Percentiles rank a stretch among this genome's conserved stretches.
Conservation (phyloP, 1,140 invertebrate genomes). For the Drosophila serrata region DNA sequence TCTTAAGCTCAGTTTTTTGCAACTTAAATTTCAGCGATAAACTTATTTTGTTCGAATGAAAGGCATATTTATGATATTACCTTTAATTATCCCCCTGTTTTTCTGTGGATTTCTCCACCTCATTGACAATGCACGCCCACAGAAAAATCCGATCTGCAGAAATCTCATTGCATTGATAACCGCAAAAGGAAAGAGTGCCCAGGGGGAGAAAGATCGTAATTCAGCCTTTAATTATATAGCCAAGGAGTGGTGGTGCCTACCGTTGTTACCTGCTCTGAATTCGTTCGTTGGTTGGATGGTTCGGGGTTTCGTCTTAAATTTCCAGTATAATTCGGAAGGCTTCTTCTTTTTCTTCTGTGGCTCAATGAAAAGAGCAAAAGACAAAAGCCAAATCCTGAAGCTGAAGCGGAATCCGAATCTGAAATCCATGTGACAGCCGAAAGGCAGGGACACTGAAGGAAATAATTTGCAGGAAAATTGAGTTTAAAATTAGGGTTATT, state of each 20-base stretch:
- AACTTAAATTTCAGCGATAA: conserved; percentile 36
- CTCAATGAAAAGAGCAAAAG: conserved; percentile 38
- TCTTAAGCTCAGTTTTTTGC: conserved; percentile 10
- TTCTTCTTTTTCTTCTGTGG: background rate
- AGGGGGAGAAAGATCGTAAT: conserved; percentile 34
- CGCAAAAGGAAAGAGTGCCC: conserved; percentile 10
- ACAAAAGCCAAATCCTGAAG: conserved; percentile 42
- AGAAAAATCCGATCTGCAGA: conserved; percentile 4
- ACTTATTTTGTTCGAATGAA: conserved; percentile 1
- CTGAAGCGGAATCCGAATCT: conserved; percentile 9
- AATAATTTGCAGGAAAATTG: background rate
- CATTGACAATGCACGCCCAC: conserved; percentile 48
- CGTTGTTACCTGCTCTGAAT: conserved; percentile 41
- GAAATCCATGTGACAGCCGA: conserved; percentile 22
- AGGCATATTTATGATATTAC: conserved; percentile 39
- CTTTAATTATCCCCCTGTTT: conserved; percentile 42
- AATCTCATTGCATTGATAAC: conserved; percentile 42
- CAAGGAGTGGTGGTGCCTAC: conserved; percentile 9
- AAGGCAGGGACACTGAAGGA: conserved; percentile 12
- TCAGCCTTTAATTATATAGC: conserved; percentile 48
- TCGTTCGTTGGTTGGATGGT: background rate
- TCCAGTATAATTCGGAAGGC: conserved; percentile 22
- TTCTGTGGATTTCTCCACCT: conserved; percentile 38
- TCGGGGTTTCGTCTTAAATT: conserved; percentile 45
- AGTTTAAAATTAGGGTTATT: background rate